Base-by-base conservation (phyloP, 2,797 vertebrate species). In the Hemitrygon akajei region DNA sequence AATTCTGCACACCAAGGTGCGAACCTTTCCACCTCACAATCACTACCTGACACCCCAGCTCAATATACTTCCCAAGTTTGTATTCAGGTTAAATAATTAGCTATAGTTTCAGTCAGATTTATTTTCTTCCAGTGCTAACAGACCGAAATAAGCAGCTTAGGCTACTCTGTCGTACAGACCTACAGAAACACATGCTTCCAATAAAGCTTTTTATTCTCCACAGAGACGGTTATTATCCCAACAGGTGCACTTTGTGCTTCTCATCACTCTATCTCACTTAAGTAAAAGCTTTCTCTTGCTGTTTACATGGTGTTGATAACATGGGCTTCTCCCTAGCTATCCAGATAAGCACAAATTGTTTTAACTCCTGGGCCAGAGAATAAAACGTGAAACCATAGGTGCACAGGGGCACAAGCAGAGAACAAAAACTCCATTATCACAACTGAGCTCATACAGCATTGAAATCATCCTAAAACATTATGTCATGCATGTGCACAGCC, bases 301-400 rank as follows among this genome's bases (percentile, higher is more conserved):
- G 71, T 93, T 93, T 93, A 93, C 91, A 93, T 56, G 91, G 69
- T 92, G 69, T 93, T 93, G 91, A 93, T 93, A 93, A 93, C 91
- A 93, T 76, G 76, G 91, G 25, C 91, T 71, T 76, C 71, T 93
- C 71, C 71, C 18, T 71, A 30, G 25, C 27, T 27, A 75, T 56
- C 71, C 71, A 76, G 91, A 93, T 93, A 93, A 93, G 91, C 37
- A 76, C 27, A 93, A 56, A 76, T 76, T 75, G 91, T 89, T 92
- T 92, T 75, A 76, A 93, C 71, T 75, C 91, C 37, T 93, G 91
- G 71, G 40, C 40, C 56, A 93, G 37, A 30, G 91, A 93, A 93
- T 93, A 75, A 93, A 93, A 93, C 91, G 47, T 75, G 37, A 47
- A 75, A 93, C 71, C 91, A 18, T 75, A 7, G 25, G 69, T 76